Base-by-base conservation (phyloP, 2,888 invertebrate species). In the Atethmia centrago region DNA sequence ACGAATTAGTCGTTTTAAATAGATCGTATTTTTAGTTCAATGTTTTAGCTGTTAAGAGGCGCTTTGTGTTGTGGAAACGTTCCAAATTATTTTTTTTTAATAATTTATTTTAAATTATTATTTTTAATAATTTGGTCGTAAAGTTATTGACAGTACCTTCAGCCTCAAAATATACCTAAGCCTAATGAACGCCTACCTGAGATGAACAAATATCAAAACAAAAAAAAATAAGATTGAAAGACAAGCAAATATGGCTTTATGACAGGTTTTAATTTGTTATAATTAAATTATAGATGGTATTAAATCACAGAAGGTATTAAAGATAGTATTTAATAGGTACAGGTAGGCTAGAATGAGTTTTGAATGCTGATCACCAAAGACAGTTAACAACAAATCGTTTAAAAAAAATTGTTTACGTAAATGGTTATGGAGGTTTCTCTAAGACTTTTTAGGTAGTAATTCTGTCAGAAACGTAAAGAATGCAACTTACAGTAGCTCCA, bases 1-100 rank as follows among this genome's bases (percentile, higher is more conserved):
- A 77, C 77, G 53, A 77, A 73, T 69, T 66, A 80, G 36, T 49
- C n/a, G 47, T 77, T 81, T 80, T 77, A 66, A 69, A 80, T 68
- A 77, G 56, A 62, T 69, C 16, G 65, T 72, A 74, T 78, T 77
- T 76, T 72, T 72, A 56, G 61, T 65, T 68, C 19, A 72, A 61
- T 62, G 59, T 69, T 77, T 31, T 40, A 28, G 14, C 47, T 21
- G 63, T 68, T 68, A 65, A 45, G 45, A 70, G 40, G 14, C 10
- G n/a, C 8, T 77, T 45, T 61, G 3, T 45, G 42, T 65, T 47
- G 51, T 64, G 49, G 56, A 31, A 53, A 78, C 0, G 28, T 74
- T 47, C 14, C 5, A 56, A 40, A 69, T 16, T 2, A 40, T 55
- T 31, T 31, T 56, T 31, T 49, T 25, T 7, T n/a, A 31, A 55